Evolutionary conservation across 2,113 vertebrate species (phyloP), one percentile per base, ranked within the genome.

Genomic region (Engystomops pustulosus): DNA sequence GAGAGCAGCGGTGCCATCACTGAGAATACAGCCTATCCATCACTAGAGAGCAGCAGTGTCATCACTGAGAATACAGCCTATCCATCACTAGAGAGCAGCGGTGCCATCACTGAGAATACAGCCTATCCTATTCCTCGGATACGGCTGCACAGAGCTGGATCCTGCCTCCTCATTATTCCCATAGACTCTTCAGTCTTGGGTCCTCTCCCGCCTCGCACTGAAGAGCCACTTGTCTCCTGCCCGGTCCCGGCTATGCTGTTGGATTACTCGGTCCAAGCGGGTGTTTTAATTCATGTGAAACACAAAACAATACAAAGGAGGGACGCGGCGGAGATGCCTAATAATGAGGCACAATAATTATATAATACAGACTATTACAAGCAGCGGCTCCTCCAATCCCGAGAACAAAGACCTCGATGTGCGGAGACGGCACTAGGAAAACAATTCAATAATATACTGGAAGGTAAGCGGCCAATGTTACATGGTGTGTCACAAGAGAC

Each of bases 351-450:
- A 7, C 10, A 34, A 62, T 65, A 76, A 83, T 84, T 38, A 84
- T 77, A 62, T 49, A 53, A 75, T 53, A 53, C 23, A 44, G 81
- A 77, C 55, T 45, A 76, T 77, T 84, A 70, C 72, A 67, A 62
- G 72, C 45, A n/a, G 18, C 81, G 32, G 81, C 44, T 75, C 34
- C 32, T 65, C 49, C 70, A 47, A 47, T 83, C 17, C 58, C 32
- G 20, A 75, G 81, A 76, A 76, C 81, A 84, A 84, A 68, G 55
- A 30, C 41, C 58, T 7, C 47, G n/a, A 55, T 38, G 38, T 20
- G 20, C 71, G n/a, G 27, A 83, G 60, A 75, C 58, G 81, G 80
- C 38, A 75, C 47, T 74, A 55, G 25, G 49, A 3, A 23, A 62
- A 71, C 71, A 51, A 65, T 49, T 83, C 70, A 84, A 67, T 76